Conservation (phyloP, 2,888 invertebrate genomes). For the Elgonia sp. region DNA sequence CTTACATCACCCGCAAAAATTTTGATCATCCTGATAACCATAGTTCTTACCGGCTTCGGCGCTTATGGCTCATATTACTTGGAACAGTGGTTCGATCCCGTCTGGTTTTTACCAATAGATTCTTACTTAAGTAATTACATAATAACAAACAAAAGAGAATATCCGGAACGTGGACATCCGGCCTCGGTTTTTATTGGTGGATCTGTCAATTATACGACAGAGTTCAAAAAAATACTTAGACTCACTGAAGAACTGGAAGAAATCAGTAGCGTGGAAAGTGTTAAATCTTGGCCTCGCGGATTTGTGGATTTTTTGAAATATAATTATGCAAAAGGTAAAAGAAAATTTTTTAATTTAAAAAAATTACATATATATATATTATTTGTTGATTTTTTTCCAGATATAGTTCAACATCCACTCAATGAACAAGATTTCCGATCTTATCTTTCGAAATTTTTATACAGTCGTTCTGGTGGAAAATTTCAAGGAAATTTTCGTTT, state of each 20-base stretch:
- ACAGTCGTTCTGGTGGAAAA: slow-evolving; percentile 90
- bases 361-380: neutral
- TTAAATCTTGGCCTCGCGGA: slow-evolving; percentile 63
- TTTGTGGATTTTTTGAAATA: slow-evolving; percentile 64
- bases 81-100: slow-evolving; percentile 93
- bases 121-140: slow-evolving; percentile 90
- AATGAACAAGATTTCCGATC: slow-evolving; percentile 88
- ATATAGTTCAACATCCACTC: slow-evolving; percentile 87
- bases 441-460: slow-evolving; percentile 91
- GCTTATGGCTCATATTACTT: slow-evolving; percentile 89
- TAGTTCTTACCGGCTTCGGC: slow-evolving; percentile 89
- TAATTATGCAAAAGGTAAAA: slow-evolving; percentile 64
- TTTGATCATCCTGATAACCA: slow-evolving; percentile 89
- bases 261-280: slow-evolving; percentile 55
- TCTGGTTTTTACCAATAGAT: slow-evolving; percentile 92
- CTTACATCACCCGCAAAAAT: slow-evolving; percentile 91
- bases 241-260: slow-evolving; percentile 49
- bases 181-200: slow-evolving; percentile 85
- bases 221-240: slow-evolving; percentile 65
- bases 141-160: slow-evolving; percentile 88
- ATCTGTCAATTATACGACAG: slow-evolving; percentile 64
- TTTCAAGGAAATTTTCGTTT: slow-evolving; percentile 91
- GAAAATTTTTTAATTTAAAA: too few relatives aligned
- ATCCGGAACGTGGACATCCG: slow-evolving; percentile 90
- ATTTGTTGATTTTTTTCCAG: slow-evolving; percentile 82